Conservation (phyloP, 2,797 vertebrate species). For the Clangula hyemalis region DNA sequence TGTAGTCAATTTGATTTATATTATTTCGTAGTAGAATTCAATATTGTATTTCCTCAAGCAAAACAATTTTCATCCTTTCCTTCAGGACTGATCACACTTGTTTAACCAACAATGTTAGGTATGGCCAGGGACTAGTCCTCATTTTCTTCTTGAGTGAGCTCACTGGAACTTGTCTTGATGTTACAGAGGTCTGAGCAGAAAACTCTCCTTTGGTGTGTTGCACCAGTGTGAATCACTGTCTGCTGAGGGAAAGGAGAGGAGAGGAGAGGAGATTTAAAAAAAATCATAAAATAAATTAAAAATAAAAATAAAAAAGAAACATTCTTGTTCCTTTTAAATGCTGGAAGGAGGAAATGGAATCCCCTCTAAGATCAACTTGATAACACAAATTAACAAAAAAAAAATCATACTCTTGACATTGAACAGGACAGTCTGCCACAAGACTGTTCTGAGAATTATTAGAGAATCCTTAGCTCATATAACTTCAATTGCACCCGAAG, state of each 20-base stretch:
- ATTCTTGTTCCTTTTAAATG: background rate
- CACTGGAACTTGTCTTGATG: background rate
- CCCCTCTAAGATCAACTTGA: background rate
- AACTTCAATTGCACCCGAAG: background rate
- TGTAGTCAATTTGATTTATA: background rate
- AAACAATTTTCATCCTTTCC: conserved; percentile 4
- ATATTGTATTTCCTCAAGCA: conserved; percentile 13
- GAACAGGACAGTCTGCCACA: background rate
- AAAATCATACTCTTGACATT: background rate
- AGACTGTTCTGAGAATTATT: background rate
- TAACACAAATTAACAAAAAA: background rate
- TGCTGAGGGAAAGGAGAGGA: background rate
- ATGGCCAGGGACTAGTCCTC: background rate
- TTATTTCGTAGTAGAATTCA: background rate
- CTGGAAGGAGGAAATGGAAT: background rate
- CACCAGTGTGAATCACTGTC: rapidly evolving
- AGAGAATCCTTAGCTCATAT: background rate
- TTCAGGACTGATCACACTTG: background rate
- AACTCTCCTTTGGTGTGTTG: background rate
- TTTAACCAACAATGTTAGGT: background rate
- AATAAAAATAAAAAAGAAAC: background rate
- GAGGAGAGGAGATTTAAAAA: too few relatives aligned
- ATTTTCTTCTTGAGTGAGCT: background rate
- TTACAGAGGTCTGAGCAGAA: background rate
- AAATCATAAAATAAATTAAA: background rate